Percentiles rank a stretch among this genome's conserved stretches.
Evolutionary conservation across 2,113 vertebrate genomes (phyloP).

Genomic region (Melanocharis versteri): DNA sequence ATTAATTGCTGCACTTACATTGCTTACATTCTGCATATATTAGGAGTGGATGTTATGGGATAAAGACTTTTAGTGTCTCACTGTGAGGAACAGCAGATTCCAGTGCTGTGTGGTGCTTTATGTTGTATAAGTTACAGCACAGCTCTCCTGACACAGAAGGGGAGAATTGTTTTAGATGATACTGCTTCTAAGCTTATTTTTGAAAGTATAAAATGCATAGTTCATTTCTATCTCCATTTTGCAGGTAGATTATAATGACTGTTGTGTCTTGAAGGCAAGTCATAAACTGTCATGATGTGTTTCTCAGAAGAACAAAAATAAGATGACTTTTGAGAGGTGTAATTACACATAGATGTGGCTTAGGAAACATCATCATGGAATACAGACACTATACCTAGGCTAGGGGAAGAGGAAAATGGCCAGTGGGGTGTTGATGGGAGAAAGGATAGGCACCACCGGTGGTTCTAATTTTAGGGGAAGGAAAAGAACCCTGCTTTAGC

Average conservation of each 20-base stretch:
- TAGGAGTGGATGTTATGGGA: not conserved
- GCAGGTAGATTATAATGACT: not conserved
- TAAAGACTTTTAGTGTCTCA: not conserved
- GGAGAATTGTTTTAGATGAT: not conserved
- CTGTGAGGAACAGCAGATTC: not conserved
- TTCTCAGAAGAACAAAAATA: not conserved
- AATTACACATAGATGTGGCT: not conserved
- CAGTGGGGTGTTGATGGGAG: not conserved
- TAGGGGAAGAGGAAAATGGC: not conserved
- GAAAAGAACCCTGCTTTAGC: not conserved
- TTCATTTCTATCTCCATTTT: not conserved
- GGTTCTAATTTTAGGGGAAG: not conserved
- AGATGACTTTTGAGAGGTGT: not conserved
- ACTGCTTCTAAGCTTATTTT: not conserved
- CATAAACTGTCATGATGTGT: not conserved
- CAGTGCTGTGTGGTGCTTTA: not conserved
- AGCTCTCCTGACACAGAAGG: not conserved
- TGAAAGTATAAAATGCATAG: not conserved
- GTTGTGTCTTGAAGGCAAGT: not conserved
- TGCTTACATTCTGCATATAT: not conserved
- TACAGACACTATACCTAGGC: not conserved
- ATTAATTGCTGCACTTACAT: not conserved
- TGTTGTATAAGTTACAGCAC: not conserved
- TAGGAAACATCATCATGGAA: not conserved
- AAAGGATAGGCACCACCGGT: not conserved